Percentiles rank a stretch among this genome's conserved stretches.
phyloP scores from a whole-genome alignment of 2,888 invertebrate genomes.

The Hirtodrosophila confusa region DNA sequence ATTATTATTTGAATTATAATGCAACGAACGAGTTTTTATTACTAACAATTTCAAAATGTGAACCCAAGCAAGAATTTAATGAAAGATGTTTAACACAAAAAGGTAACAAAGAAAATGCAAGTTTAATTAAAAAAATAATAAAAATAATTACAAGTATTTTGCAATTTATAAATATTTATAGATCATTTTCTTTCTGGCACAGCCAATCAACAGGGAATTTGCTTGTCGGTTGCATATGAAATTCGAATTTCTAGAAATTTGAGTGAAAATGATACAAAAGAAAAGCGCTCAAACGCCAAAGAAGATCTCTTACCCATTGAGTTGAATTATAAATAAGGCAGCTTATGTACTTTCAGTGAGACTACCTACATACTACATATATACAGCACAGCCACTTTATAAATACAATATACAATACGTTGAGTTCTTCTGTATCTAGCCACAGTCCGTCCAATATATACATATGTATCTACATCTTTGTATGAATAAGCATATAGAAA shows the following conservation, averaged over 20 bases:
- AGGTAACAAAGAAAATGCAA: constrained; percentile 45
- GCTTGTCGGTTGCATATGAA: constrained; percentile 55
- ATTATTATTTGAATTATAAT: constrained; percentile 29
- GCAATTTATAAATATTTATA: constrained; percentile 69
- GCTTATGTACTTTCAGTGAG: constrained; percentile 55
- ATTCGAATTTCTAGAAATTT: constrained; percentile 42
- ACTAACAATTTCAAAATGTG: constrained; percentile 71
- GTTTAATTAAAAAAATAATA: constrained; percentile 70
- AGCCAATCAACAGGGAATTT: constrained; percentile 58
- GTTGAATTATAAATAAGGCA: constrained; percentile 69
- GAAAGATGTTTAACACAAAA: constrained; percentile 58
- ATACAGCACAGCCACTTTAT: constrained; percentile 56
- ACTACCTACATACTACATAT: constrained; percentile 12
- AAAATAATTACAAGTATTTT: constrained; percentile 76
- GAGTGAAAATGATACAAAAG: constrained; percentile 59
- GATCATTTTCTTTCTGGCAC: constrained; percentile 70
- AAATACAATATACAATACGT: constrained; percentile 53
- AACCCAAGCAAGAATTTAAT: constrained; percentile 52
- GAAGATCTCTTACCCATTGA: constrained; percentile 53
- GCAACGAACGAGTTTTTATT: constrained; percentile 68
- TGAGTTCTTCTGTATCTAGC: constrained; percentile 28
- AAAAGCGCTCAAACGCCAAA: constrained; percentile 30
- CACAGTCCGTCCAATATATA: constrained; percentile 21
- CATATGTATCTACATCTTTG: constrained; percentile 22
- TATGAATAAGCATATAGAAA: constrained; percentile 25